Percentiles rank a stretch among this genome's conserved stretches.
phyloP scores from a whole-genome alignment of 92 coral and sea anemone genomes.

The Actinernus sp. region DNA sequence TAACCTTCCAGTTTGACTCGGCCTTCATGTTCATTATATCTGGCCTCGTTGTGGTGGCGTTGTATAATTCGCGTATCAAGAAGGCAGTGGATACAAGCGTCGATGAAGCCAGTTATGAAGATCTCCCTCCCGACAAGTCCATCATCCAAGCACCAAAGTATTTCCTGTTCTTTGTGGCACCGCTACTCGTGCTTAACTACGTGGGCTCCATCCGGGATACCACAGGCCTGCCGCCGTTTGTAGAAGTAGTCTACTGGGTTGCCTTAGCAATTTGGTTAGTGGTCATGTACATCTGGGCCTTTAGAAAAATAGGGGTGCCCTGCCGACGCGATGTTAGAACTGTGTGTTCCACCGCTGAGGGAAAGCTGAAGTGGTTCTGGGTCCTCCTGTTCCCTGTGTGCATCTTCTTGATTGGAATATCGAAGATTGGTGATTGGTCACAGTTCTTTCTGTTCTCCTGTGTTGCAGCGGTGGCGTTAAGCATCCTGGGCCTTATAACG shows the following conservation, averaged over 20 bases:
- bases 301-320: conserved; percentile 71
- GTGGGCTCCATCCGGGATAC: conserved; percentile 92
- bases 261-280: conserved; percentile 74
- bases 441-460: conserved; percentile 95
- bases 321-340: conserved; percentile 18
- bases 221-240: conserved; percentile 69
- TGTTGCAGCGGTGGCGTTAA: conserved; percentile 77
- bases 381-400: conserved; percentile 81
- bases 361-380: conserved; percentile 72
- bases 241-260: conserved; percentile 79
- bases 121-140: conserved; percentile 61
- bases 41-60: conserved; percentile 84
- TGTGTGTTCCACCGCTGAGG: conserved; percentile 35
- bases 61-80: conserved; percentile 76
- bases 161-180: conserved; percentile 94
- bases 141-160: conserved; percentile 86
- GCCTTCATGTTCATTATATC: conserved; percentile 98
- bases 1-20: conserved; percentile 98
- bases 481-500: conserved; percentile 71
- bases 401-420: conserved; percentile 74
- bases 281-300: conserved; percentile 81
- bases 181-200: conserved; percentile 87
- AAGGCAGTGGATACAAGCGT: conserved; percentile 13
- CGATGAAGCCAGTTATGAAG: not conserved
- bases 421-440: conserved; percentile 79